Evolutionary conservation across 2,797 vertebrate genomes (phyloP).

Genomic region (Scomberomorus guttatus): DNA sequence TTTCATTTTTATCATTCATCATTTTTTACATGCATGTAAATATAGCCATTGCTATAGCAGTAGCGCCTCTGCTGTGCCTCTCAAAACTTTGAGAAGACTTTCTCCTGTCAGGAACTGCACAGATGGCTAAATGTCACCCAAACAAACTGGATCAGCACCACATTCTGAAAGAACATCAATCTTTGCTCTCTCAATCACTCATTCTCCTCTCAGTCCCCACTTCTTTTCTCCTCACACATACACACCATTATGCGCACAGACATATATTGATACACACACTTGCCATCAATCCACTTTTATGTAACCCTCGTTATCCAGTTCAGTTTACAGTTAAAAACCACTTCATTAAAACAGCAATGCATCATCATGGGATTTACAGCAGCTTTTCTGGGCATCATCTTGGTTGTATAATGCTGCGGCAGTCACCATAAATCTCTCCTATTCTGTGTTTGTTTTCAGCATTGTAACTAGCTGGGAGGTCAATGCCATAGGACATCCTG

Average conservation of each 20-base stretch:
- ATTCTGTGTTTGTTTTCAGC: constrained; percentile 78
- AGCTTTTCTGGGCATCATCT: constrained; percentile 43
- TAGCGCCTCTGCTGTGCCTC: background rate
- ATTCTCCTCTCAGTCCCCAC: constrained; percentile 22
- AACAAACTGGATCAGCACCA: constrained; percentile 75
- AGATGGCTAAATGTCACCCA: constrained; percentile 81
- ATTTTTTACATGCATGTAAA: background rate
- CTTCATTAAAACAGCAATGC: constrained; percentile 63
- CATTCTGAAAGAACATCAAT: constrained; percentile 74
- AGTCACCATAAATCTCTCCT: constrained; percentile 59
- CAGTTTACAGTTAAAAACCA: constrained; percentile 57
- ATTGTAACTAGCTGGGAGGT: constrained; percentile 89
- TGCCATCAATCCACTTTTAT: constrained; percentile 46
- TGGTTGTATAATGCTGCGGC: constrained; percentile 46
- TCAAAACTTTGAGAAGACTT: constrained; percentile 47
- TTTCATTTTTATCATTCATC: too few relatives aligned
- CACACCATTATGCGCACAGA: constrained; percentile 16
- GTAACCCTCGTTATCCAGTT: constrained; percentile 29
- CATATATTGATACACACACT: background rate
- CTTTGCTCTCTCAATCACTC: constrained; percentile 58
- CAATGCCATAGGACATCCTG: constrained; percentile 90
- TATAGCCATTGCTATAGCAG: background rate
- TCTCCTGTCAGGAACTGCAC: constrained; percentile 61
- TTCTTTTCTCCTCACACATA: background rate
- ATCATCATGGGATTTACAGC: constrained; percentile 27